phyloP scores from a whole-genome alignment of 2,113 vertebrate genomes.

The Myrmophylax atrothorax region DNA sequence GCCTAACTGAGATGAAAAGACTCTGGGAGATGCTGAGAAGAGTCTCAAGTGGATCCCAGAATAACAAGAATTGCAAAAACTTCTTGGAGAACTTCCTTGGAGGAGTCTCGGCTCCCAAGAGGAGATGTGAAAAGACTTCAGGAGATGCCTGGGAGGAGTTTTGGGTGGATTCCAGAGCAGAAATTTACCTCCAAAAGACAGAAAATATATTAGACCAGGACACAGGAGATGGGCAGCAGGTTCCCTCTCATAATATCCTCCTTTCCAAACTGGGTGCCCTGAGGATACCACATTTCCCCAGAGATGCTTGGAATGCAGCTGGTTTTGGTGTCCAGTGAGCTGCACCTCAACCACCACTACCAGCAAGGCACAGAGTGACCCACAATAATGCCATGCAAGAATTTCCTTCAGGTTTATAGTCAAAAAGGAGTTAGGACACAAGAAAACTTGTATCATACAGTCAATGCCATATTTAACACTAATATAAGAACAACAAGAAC shows the following conservation, averaged over 20 bases:
- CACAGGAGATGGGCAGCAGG: background rate
- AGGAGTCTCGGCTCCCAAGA: background rate
- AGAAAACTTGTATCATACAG: background rate
- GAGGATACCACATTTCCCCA: accelerated
- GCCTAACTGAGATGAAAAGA: background rate
- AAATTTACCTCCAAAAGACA: background rate
- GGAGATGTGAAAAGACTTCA: background rate
- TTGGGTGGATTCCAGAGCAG: background rate
- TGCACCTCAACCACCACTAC: background rate
- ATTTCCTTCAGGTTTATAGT: background rate
- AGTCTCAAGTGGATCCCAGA: background rate
- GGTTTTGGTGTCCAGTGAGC: background rate
- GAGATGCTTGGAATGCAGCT: background rate
- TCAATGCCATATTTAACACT: background rate
- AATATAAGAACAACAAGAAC: no score
- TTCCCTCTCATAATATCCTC: background rate
- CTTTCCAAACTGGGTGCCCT: background rate
- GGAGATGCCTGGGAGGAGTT: background rate
- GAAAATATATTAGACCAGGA: background rate
- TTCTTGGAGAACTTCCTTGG: background rate
- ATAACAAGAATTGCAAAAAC: background rate
- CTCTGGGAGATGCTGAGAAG: background rate
- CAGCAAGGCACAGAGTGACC: background rate
- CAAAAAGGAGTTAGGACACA: background rate
- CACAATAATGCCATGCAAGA: background rate